These are phyloP conservation scores for Glyphotaelius pellucidus DNA, from an alignment of 2,888 invertebrate species.

Conservation along the genomic window DNA sequence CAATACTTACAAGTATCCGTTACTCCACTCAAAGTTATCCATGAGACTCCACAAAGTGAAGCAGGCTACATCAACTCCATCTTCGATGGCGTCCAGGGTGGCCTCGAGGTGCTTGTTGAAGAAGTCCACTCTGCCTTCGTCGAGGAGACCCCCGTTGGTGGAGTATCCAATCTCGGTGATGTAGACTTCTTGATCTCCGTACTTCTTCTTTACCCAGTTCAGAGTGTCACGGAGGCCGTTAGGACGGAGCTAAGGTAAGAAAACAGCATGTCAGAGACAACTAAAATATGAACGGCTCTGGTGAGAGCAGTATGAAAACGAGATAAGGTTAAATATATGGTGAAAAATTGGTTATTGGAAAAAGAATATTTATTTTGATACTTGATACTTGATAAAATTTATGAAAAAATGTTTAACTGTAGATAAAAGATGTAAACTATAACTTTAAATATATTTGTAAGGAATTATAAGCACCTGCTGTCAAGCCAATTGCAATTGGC, in stretches of 20 bases:
- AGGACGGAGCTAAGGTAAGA: conserved; percentile 77
- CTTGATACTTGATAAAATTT: too few relatives aligned
- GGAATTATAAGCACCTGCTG: too few relatives aligned
- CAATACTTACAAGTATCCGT: conserved; percentile 81
- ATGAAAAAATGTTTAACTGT: too few relatives aligned
- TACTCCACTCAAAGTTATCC: conserved; percentile 90
- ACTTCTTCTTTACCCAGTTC: conserved; percentile 79
- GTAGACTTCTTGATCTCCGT: conserved; percentile 78
- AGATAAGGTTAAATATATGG: too few relatives aligned
- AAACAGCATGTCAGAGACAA: background rate
- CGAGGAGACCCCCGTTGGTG: conserved; percentile 72
- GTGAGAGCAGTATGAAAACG: too few relatives aligned
- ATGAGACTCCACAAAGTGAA: conserved; percentile 88
- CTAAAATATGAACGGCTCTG: background rate
- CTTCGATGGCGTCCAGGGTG: conserved; percentile 74
- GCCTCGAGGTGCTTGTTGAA: conserved; percentile 75
- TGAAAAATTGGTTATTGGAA: too few relatives aligned
- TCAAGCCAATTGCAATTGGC: too few relatives aligned
- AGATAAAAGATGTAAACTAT: too few relatives aligned
- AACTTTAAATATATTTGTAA: too few relatives aligned
- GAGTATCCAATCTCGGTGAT: conserved; percentile 82
- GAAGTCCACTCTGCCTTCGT: conserved; percentile 76
- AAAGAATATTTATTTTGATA: too few relatives aligned
- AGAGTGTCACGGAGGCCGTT: conserved; percentile 81
- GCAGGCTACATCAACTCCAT: conserved; percentile 79